Percentiles rank a stretch among this genome's conserved stretches.
These are phyloP conservation scores for Champsocephalus gunnari DNA, from an alignment of 2,797 vertebrate genomes.

Conservation along the genomic window DNA sequence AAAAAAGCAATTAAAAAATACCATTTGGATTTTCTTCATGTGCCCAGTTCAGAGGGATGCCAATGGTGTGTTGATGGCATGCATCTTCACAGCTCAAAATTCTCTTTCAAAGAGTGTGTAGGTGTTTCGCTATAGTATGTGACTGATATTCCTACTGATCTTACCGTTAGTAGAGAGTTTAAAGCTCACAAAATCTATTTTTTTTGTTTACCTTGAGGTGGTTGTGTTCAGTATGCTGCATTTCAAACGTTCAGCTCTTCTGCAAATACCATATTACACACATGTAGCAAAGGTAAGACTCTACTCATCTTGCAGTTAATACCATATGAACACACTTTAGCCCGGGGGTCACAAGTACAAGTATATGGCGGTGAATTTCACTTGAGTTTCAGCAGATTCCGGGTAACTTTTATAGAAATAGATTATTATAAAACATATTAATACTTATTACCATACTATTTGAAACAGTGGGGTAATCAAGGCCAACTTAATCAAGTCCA, in stretches of 20 bases:
- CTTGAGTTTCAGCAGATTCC: neutral
- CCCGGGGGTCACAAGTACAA: constrained; percentile 15
- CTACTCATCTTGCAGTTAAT: constrained; percentile 18
- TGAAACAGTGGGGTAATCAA: neutral
- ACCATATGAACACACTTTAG: constrained; percentile 11
- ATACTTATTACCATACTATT: neutral
- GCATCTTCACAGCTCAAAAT: constrained; percentile 15
- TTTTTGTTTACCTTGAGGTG: constrained; percentile 39
- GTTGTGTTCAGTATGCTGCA: constrained; percentile 42
- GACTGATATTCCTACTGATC: constrained; percentile 51
- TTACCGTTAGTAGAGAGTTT: constrained; percentile 41
- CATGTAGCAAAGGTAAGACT: constrained; percentile 23
- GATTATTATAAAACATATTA: neutral
- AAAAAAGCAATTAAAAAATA: constrained; percentile 39
- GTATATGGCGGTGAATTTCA: constrained; percentile 14
- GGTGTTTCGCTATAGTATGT: constrained; percentile 4
- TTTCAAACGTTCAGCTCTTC: constrained; percentile 24
- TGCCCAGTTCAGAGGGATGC: constrained; percentile 40
- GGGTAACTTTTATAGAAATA: neutral
- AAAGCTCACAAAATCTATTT: constrained; percentile 23
- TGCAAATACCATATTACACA: constrained; percentile 30
- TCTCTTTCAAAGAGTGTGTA: constrained; percentile 17
- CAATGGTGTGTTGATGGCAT: constrained; percentile 22
- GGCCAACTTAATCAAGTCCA: neutral
- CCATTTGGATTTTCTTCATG: constrained; percentile 29